A percentile compares a stretch with the other conserved stretches of the same genome.
These are phyloP conservation scores for Crocallis elinguaria DNA, from an alignment of 2,888 invertebrate species.

Conservation along the genomic window DNA sequence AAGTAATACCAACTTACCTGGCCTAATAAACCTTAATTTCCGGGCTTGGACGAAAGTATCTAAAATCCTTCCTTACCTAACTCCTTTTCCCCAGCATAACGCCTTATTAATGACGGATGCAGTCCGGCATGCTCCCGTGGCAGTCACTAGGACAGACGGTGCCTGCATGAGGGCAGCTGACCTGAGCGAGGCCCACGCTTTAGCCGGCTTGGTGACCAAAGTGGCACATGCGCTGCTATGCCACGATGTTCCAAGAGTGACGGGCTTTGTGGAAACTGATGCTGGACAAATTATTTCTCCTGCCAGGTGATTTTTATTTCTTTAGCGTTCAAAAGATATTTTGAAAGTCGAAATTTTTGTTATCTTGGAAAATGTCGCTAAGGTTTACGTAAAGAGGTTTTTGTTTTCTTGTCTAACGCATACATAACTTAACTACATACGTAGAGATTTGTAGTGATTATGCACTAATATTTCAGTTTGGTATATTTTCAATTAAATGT, in stretches of 20 bases:
- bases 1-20: too few species aligned
- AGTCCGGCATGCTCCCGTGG: slow-evolving; percentile 57
- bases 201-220: slow-evolving; percentile 68
- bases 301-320: slow-evolving; percentile 55
- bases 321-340: background rate
- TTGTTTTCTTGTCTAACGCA: too few species aligned
- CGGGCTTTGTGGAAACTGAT: slow-evolving; percentile 73
- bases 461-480: too few species aligned
- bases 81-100: slow-evolving; percentile 55
- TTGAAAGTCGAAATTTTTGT: too few species aligned
- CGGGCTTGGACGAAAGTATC: too few species aligned
- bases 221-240: slow-evolving; percentile 70
- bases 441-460: too few species aligned
- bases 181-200: slow-evolving; percentile 75
- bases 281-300: slow-evolving; percentile 68
- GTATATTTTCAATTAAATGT: too few species aligned
- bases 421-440: too few species aligned
- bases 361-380: too few species aligned
- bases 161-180: slow-evolving; percentile 59
- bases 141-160: slow-evolving; percentile 57
- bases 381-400: too few species aligned
- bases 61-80: background rate
- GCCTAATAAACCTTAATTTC: too few species aligned
- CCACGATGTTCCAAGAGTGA: slow-evolving; percentile 64
- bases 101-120: slow-evolving; percentile 69